Conservation (phyloP, 23 tunicate genomes). For the Trididemnum clinides region DNA sequence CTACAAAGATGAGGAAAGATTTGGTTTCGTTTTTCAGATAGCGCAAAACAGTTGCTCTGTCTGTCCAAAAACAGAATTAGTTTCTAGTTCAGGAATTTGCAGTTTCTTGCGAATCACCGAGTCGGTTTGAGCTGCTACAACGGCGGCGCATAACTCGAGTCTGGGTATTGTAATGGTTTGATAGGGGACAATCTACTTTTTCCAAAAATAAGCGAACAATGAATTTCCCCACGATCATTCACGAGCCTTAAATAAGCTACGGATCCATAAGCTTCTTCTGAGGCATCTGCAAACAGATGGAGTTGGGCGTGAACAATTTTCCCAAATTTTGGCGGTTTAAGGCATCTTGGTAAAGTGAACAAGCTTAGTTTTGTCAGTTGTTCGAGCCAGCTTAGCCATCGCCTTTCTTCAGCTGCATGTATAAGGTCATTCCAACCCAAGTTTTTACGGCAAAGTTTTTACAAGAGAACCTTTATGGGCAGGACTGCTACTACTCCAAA, state of each 20-base stretch:
- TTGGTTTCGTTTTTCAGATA: conserved; percentile 9
- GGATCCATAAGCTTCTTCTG: conserved; percentile 39
- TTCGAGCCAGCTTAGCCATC: conserved; percentile 3
- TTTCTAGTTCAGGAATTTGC: background rate
- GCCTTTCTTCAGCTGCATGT: background rate
- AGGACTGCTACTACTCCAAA: conserved; percentile 31
- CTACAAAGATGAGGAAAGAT: conserved; percentile 43
- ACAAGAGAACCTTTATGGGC: conserved; percentile 32
- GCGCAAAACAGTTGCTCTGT: conserved; percentile 48
- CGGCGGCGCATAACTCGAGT: conserved; percentile 38
- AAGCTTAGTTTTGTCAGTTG: background rate
- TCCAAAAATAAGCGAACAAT: conserved; percentile 33
- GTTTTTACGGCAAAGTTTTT: background rate
- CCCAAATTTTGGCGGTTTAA: conserved; percentile 18
- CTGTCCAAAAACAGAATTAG: conserved; percentile 30
- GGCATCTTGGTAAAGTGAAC: conserved; percentile 28
- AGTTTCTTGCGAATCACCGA: conserved; percentile 29
- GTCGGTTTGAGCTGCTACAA: conserved; percentile 12
- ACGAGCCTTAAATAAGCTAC: conserved; percentile 30
- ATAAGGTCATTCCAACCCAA: conserved; percentile 41
- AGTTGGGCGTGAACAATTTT: background rate
- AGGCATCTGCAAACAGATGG: conserved; percentile 51
- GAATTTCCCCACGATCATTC: background rate
- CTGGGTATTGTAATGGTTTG: conserved; percentile 32
- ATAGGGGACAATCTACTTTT: conserved; percentile 43